Base-by-base conservation (phyloP, 2,797 vertebrate genomes). In the Decapterus maruadsi region DNA sequence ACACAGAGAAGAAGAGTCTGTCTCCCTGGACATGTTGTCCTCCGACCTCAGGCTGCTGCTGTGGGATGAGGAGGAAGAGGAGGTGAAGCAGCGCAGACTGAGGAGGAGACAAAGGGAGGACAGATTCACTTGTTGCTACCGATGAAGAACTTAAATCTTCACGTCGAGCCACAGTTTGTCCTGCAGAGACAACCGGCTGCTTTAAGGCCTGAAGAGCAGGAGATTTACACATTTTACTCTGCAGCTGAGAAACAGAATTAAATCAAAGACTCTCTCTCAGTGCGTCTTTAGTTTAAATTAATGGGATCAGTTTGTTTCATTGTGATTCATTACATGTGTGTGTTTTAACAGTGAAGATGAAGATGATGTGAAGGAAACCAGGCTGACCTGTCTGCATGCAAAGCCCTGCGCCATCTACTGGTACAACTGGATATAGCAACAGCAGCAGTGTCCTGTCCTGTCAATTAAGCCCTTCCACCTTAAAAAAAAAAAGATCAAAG, bases 331-430 rank as follows among this genome's bases (percentile, higher is more conserved):
- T 1, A 14, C 3, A 19, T 20, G 26, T 60, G n/a, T 60, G n/a
- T 29, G 40, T 22, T 42, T 16, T 20, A 0, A 34, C 29, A 50
- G 17, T 50, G 31, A 31, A 31, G 29, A 53, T 14, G 36, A 34
- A 14, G 31, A 29, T 10, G 9, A 43, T 14, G 16, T 22, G 31
- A 13, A 13, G 8, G 11, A 16, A 2, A 59, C 0, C 53, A 51
- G 55, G 16, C 3, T 9, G 48, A 53, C 29, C 26, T 26, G 26
- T 26, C 26, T 26, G 62, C n/a, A 75, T 26, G 62, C n/a, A 75
- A 60, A 61, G 60, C 8, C 8, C 72, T 61, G 72, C 83, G 0
- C 92, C 90, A 86, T 59, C 93, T 93, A 75, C 81, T 92, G 93
- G 85, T 34, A 0, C 2, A 43, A 84, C 13, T 42, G 14, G 40